These are phyloP conservation scores for Tragelaphus eurycerus DNA, from an alignment of 2,797 vertebrate species.

Conservation along the genomic window DNA sequence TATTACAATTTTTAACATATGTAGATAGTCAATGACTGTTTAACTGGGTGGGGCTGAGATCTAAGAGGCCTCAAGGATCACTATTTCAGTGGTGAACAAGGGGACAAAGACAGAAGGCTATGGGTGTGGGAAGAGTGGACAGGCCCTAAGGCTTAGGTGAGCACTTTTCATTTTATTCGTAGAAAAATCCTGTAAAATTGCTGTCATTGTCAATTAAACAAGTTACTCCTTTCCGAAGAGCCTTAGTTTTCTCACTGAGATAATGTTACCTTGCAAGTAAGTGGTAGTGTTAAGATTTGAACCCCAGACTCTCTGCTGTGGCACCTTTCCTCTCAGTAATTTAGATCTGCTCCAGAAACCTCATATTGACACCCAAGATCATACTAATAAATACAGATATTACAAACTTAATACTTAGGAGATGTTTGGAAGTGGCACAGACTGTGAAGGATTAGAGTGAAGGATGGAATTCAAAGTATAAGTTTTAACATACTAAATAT, in stretches of 20 bases:
- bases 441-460: not conserved
- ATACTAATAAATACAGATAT: not conserved
- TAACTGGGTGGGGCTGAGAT: not conserved
- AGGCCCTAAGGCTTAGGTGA: no score
- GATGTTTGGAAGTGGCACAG: not conserved
- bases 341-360: not conserved
- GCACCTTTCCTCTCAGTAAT: not conserved
- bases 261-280: not conserved
- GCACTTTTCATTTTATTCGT: not conserved
- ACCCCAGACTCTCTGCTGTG: not conserved
- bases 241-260: not conserved
- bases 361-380: not conserved
- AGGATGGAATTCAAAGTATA: not conserved
- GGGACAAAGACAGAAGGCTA: not conserved
- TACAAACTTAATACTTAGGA: not conserved
- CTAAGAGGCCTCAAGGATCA: not conserved
- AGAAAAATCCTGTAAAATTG: not conserved
- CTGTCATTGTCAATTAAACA: not conserved
- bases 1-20: not conserved
- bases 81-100: not conserved
- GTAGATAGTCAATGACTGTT: not conserved
- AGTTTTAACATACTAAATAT: not conserved
- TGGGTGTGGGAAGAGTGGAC: not conserved
- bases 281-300: not conserved
- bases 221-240: not conserved